phyloP scores from a whole-genome alignment of 2,888 invertebrate species.

The Drosophila dives region DNA sequence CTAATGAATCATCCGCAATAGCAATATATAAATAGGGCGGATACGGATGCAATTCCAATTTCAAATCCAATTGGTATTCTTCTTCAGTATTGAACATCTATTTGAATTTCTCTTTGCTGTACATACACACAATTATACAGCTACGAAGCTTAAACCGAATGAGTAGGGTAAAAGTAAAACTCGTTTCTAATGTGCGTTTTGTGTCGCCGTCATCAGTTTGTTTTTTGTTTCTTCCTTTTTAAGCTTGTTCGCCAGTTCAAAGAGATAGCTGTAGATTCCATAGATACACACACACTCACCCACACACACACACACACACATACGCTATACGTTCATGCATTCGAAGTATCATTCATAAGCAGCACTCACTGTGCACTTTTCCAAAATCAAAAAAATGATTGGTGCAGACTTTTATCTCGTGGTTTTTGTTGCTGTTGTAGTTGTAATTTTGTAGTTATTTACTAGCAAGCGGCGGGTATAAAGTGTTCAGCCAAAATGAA shows the following conservation, averaged over 20 bases:
- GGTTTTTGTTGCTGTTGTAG: conserved; percentile 30
- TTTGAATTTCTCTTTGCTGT: conserved; percentile 76
- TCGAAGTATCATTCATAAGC: conserved; percentile 44
- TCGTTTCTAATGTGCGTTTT: conserved; percentile 64
- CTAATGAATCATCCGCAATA: conserved; percentile 67
- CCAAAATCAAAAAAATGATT: conserved; percentile 66
- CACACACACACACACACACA: conserved; percentile 3
- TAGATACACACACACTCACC: conserved; percentile 45
- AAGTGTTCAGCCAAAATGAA: conserved; percentile 57
- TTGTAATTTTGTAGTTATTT: conserved; percentile 12
- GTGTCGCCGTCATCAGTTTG: conserved; percentile 59
- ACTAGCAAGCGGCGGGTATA: conserved; percentile 32
- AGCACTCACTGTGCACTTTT: conserved; percentile 80
- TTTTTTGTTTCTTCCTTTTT: conserved; percentile 23
- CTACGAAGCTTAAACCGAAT: conserved; percentile 18
- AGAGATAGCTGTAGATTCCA: conserved; percentile 62
- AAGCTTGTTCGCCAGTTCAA: conserved; percentile 73
- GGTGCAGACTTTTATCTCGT: conserved; percentile 57
- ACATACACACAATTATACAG: conserved; percentile 21
- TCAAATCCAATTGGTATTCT: conserved; percentile 45
- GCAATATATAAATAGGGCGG: conserved; percentile 52
- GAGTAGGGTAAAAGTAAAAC: conserved; percentile 57
- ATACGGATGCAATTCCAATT: conserved; percentile 59
- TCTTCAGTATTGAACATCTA: conserved; percentile 60
- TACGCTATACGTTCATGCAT: conserved; percentile 25